Conservation (phyloP, 2,113 vertebrate genomes). For the Neolamprologus tretocephalus region DNA sequence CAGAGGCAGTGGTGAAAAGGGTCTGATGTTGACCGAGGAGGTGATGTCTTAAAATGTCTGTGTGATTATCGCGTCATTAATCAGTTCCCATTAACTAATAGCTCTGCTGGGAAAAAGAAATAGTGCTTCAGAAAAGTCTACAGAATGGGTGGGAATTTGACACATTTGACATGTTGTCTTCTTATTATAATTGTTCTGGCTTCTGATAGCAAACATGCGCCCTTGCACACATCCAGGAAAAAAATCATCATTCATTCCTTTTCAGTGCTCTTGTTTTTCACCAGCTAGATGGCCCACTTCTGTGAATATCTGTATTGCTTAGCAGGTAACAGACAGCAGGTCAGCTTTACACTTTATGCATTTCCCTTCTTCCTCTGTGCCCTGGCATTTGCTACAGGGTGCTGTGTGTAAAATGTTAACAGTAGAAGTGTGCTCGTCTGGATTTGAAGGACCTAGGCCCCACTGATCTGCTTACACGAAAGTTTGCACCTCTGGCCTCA, state of each 20-base stretch:
- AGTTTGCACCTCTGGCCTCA: neutral
- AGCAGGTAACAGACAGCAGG: neutral
- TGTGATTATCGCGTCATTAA: neutral
- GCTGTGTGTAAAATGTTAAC: neutral
- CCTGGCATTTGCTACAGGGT: neutral
- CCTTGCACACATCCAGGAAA: neutral
- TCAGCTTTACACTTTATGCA: neutral
- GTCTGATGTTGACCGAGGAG: neutral
- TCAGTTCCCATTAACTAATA: neutral
- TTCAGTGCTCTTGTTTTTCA: neutral
- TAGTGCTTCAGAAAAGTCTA: neutral
- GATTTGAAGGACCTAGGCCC: neutral
- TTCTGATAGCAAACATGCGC: neutral
- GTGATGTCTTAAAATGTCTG: constrained; percentile 2
- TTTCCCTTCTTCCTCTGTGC: neutral
- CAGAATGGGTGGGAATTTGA: neutral
- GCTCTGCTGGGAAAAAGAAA: neutral
- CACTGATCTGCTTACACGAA: neutral
- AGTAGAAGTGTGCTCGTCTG: neutral
- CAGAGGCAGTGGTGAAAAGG: neutral
- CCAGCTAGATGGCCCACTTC: neutral
- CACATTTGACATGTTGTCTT: neutral
- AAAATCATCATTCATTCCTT: neutral
- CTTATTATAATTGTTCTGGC: neutral
- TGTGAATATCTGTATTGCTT: neutral